phyloP scores from a whole-genome alignment of 2,113 vertebrate species.

The Salvelinus sp. region DNA sequence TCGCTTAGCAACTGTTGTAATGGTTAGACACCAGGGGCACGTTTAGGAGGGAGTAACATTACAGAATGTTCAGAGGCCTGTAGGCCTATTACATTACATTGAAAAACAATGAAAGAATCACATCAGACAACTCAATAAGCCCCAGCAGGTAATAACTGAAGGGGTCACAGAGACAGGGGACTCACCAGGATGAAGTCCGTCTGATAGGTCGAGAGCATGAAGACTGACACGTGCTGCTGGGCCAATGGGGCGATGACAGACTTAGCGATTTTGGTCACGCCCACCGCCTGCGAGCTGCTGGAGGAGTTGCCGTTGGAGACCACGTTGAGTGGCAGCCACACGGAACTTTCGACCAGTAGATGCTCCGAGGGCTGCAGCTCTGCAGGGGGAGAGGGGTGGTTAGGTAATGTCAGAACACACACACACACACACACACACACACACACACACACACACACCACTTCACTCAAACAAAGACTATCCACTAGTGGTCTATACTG shows the following conservation, averaged over 20 bases:
- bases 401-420: too few species aligned
- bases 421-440: not conserved
- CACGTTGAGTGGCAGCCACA: conserved; percentile 93
- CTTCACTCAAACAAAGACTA: not conserved
- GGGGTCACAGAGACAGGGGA: not conserved
- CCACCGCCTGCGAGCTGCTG: conserved; percentile 84
- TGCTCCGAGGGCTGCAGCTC: conserved; percentile 89
- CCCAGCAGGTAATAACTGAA: not conserved
- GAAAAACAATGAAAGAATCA: not conserved
- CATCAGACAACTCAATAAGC: not conserved
- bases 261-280: conserved; percentile 94
- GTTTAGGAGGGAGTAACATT: not conserved
- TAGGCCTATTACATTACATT: not conserved
- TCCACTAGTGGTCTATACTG: too few species aligned
- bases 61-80: not conserved
- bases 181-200: conserved; percentile 91
- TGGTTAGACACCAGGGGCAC: not conserved
- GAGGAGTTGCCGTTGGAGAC: conserved; percentile 83
- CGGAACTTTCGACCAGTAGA: conserved; percentile 87
- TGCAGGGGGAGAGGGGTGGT: conserved; percentile 40
- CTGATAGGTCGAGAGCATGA: conserved; percentile 96
- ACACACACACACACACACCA: not conserved
- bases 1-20: not conserved
- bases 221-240: conserved; percentile 92
- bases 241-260: conserved; percentile 93